Evolutionary conservation across 1,140 invertebrate genomes (phyloP).

Genomic region (Bombus turneri): DNA sequence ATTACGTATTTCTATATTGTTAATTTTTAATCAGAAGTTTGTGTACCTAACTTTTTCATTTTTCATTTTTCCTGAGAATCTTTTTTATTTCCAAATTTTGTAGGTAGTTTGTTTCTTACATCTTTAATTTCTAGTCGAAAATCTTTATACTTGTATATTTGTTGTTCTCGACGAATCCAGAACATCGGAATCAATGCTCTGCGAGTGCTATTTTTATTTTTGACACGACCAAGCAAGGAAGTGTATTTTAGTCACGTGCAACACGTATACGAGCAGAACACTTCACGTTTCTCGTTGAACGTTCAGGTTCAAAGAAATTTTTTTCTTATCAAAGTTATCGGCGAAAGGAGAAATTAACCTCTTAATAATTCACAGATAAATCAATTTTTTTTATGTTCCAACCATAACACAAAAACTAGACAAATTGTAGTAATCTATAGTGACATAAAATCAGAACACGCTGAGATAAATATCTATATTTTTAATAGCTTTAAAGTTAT

Average conservation of each 20-base stretch:
- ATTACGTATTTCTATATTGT: no score
- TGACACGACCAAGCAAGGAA: slow-evolving; percentile 53
- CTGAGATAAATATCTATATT: not conserved
- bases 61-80: no score
- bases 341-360: not conserved
- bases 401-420: no score
- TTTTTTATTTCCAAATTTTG: no score
- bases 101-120: not conserved
- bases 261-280: slow-evolving; percentile 34
- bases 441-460: not conserved
- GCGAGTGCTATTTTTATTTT: slow-evolving; percentile 47
- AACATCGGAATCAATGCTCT: not conserved
- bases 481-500: not conserved
- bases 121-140: not conserved
- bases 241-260: slow-evolving; percentile 58
- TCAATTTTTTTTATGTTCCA: not conserved
- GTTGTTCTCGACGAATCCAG: not conserved
- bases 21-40: no score
- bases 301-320: not conserved
- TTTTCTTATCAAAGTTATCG: slow-evolving; percentile 7
- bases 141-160: not conserved
- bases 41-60: no score
- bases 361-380: no score
- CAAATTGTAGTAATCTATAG: not conserved
- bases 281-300: not conserved